These are phyloP conservation scores for Archips xylosteana DNA, from an alignment of 2,888 invertebrate species.

Conservation along the genomic window DNA sequence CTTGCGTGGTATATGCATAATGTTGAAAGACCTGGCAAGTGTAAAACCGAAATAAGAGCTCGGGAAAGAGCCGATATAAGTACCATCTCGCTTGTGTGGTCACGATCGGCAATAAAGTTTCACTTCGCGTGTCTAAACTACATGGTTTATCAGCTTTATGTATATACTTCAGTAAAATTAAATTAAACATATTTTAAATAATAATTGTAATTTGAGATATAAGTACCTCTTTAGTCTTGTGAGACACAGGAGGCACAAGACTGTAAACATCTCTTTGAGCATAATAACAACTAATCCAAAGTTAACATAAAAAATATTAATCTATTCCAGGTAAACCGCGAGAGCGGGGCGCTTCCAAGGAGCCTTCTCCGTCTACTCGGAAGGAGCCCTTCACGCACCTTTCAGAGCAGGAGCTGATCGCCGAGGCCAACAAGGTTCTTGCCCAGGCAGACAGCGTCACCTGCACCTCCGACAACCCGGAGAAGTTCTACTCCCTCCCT, in stretches of 20 bases:
- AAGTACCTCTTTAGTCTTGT: neutral
- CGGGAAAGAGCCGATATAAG: neutral
- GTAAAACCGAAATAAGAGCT: neutral
- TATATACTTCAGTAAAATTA: neutral
- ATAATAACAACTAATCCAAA: neutral
- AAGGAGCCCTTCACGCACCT: conserved; percentile 88
- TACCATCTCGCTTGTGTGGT: neutral
- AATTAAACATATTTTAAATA: neutral
- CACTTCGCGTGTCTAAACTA: neutral
- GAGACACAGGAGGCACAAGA: neutral
- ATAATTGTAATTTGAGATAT: neutral
- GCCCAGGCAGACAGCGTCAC: conserved; percentile 90
- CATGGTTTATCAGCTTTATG: too few species aligned
- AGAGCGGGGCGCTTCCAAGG: conserved; percentile 71
- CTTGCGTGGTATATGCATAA: neutral
- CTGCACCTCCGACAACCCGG: conserved; percentile 87
- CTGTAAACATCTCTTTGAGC: conserved; percentile 1
- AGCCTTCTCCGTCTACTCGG: conserved; percentile 64
- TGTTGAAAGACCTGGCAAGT: neutral
- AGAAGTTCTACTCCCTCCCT: conserved; percentile 89
- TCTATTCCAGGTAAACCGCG: conserved; percentile 79
- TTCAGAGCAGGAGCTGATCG: conserved; percentile 89
- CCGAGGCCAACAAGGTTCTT: conserved; percentile 91
- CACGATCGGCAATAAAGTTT: neutral
- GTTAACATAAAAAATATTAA: neutral